These are phyloP conservation scores for Vanessa atalanta DNA, from an alignment of 1,140 invertebrate genomes.

Conservation along the genomic window DNA sequence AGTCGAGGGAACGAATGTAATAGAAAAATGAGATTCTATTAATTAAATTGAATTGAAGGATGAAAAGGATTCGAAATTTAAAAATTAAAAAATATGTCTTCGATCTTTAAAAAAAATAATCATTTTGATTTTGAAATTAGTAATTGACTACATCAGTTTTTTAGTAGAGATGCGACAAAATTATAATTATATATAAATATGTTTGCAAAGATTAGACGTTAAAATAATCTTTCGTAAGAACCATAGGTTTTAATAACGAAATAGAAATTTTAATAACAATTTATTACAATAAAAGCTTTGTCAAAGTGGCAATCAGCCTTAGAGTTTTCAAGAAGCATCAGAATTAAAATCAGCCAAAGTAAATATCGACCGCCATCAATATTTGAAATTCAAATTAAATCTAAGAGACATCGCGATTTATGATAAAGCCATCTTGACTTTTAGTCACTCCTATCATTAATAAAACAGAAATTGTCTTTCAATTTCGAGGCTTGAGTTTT, in stretches of 20 bases:
- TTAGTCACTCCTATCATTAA: not conserved
- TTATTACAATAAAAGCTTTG: not conserved
- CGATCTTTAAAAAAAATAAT: too few relatives aligned
- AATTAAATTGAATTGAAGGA: too few relatives aligned
- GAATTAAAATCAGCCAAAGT: conserved; percentile 4
- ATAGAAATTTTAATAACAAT: conserved; percentile 6
- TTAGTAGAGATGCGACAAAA: too few relatives aligned
- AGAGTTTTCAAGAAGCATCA: conserved; percentile 1
- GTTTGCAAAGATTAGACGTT: too few relatives aligned
- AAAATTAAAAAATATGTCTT: too few relatives aligned
- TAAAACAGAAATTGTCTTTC: not conserved
- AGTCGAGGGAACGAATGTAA: too few relatives aligned
- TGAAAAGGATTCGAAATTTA: too few relatives aligned
- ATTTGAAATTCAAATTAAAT: conserved; percentile 15
- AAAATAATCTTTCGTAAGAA: too few relatives aligned
- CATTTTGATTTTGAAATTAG: too few relatives aligned
- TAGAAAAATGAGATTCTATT: too few relatives aligned
- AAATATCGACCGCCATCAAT: conserved; percentile 4
- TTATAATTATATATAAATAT: too few relatives aligned
- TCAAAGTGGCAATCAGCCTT: not conserved
- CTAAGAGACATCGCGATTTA: conserved; percentile 10
- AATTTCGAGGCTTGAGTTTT: not conserved
- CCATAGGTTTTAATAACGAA: not conserved
- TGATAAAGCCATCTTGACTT: conserved; percentile 11
- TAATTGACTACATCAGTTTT: too few relatives aligned